A percentile compares a stretch with the other conserved stretches of the same genome.
phyloP scores from a whole-genome alignment of 2,888 invertebrate genomes.

The Sturmia bella region DNA sequence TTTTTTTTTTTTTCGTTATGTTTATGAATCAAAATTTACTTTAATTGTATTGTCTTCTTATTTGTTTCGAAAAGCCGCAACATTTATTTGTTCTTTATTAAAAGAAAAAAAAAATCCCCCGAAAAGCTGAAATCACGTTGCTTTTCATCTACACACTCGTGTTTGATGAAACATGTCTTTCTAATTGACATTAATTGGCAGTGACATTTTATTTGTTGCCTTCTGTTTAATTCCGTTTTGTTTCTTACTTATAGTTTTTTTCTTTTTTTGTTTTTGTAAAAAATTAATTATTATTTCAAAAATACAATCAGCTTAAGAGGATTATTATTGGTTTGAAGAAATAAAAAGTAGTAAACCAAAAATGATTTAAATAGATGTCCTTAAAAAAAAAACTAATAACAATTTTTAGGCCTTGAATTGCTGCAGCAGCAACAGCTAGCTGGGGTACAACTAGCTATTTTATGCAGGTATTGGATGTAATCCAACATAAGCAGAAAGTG shows the following conservation, averaged over 20 bases:
- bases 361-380: too few relatives aligned
- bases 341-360: too few relatives aligned
- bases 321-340: constrained; percentile 30
- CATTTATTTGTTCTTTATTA: constrained; percentile 64
- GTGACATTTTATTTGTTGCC: constrained; percentile 77
- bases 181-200: constrained; percentile 80
- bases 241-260: background rate
- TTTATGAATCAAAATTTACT: constrained; percentile 40
- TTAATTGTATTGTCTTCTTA: constrained; percentile 49
- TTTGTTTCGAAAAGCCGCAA: constrained; percentile 68
- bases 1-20: constrained; percentile 24
- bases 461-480: too few relatives aligned
- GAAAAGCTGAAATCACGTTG: constrained; percentile 25
- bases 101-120: background rate
- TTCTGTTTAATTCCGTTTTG: background rate
- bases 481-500: too few relatives aligned
- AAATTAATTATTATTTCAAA: constrained; percentile 19
- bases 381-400: too few relatives aligned
- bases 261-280: constrained; percentile 13
- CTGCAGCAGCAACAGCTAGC: too few relatives aligned
- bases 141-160: constrained; percentile 12
- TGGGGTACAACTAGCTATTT: too few relatives aligned
- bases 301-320: constrained; percentile 35
- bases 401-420: too few relatives aligned
- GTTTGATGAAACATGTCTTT: constrained; percentile 71